phyloP scores from a whole-genome alignment of 92 coral and sea anemone species.

The Epizoanthus stellaris region DNA sequence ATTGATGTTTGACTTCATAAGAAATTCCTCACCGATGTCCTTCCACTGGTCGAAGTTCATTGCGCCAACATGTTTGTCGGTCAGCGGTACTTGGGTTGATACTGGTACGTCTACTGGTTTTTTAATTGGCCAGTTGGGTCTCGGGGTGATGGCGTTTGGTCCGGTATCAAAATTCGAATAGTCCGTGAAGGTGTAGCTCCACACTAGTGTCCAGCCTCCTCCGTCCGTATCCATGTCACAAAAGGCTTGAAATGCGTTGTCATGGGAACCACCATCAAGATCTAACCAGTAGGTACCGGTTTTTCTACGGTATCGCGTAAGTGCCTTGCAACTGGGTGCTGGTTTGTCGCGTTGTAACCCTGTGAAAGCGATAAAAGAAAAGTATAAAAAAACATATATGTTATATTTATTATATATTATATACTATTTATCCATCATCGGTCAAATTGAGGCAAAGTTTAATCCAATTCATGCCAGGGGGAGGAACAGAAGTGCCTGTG shows the following conservation, averaged over 20 bases:
- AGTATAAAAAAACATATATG: no score
- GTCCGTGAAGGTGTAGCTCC: neutral
- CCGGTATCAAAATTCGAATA: neutral
- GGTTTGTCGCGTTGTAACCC: conserved; percentile 2
- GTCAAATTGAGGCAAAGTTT: no score
- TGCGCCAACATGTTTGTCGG: conserved; percentile 44
- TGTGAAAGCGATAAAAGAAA: neutral
- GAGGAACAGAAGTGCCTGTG: no score
- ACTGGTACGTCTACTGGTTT: neutral
- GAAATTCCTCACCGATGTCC: conserved; percentile 30
- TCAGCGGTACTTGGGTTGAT: conserved; percentile 34
- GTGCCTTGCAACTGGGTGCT: neutral
- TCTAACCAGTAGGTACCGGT: conserved; percentile 4
- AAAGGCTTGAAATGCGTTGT: no score
- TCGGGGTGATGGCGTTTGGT: conserved; percentile 50
- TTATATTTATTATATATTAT: no score
- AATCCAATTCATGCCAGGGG: no score
- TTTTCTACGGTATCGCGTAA: neutral
- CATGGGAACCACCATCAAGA: conserved; percentile 13
- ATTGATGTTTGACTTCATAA: no score
- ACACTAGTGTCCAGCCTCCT: no score
- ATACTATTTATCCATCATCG: no score
- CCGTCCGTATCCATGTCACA: no score
- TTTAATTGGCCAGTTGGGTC: conserved; percentile 34
- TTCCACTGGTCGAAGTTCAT: conserved; percentile 46